Evolutionary conservation across 2,797 vertebrate species (phyloP), one percentile per base, ranked within the genome.

Genomic region (Triplophysa bombifrons): DNA sequence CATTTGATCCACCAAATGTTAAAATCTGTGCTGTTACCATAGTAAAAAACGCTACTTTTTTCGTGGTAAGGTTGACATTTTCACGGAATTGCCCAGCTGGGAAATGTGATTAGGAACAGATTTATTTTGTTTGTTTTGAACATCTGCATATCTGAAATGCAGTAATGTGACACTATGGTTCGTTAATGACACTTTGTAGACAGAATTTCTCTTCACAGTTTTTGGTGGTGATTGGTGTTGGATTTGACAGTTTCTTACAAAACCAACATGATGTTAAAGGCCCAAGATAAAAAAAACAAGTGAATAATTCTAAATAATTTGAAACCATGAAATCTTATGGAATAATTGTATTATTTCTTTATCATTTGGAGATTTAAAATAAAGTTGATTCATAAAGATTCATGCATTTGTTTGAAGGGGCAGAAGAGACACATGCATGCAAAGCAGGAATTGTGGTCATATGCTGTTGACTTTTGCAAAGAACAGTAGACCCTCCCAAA

Each of bases 401-500:
- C n/a, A 22, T 27, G 53, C 12, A 74, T 63, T 63, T 50, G 12
- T 46, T 63, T 1, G 20, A 51, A 27, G 19, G n/a, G 19, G n/a
- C 19, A 22, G n/a, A 51, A 74, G 27, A 44, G 30, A 44, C 9
- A 0, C 61, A 55, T 11, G 20, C 0, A 8, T 20, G 65, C 10
- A 56, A 9, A 55, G 27, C 34, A 27, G 10, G 38, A 44, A 27
- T 22, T 66, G 48, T 41, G 38, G 22, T 65, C 10, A 6, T 44
- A n/a, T 13, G 34, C 63, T 44, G 34, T 41, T 41, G 60, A 17
- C 25, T 17, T 14, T 61, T 38, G 48, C 27, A 44, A 64, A 25
- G 12, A 6, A 44, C 8, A 56, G 27, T 70, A 38, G 53, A 81
- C 56, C 30, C 65, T 65, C 73, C 60, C 60, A 79, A 82, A 84